Evolutionary conservation across 2,888 invertebrate species (phyloP).

Genomic region (Parasteatoda lunata): DNA sequence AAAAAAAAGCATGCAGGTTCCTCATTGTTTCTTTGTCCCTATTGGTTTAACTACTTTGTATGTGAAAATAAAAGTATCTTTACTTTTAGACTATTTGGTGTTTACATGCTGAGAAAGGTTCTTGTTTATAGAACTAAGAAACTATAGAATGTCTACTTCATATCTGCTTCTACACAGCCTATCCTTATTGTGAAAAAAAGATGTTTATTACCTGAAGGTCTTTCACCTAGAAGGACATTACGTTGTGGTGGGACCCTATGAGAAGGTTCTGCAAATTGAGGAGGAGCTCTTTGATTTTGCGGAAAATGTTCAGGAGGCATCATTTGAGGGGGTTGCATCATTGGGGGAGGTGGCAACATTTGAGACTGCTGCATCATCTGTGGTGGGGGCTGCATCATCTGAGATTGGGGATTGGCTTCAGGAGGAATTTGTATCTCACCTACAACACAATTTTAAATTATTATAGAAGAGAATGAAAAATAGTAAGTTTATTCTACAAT

Average conservation of each 20-base stretch:
- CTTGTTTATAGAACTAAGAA: too few relatives aligned
- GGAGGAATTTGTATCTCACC: conserved; percentile 23
- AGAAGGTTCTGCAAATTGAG: conserved; percentile 30
- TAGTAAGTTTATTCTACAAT: neutral
- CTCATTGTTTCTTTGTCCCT: too few relatives aligned
- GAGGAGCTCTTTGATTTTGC: conserved; percentile 11
- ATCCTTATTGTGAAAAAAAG: neutral
- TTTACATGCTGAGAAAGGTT: too few relatives aligned
- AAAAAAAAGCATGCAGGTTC: too few relatives aligned
- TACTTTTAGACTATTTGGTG: too few relatives aligned
- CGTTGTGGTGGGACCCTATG: conserved; percentile 19
- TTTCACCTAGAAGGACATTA: conserved; percentile 29
- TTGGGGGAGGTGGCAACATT: too few relatives aligned
- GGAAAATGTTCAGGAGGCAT: conserved; percentile 20
- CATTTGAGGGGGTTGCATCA: conserved; percentile 7
- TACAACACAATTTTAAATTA: neutral
- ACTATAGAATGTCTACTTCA: too few relatives aligned
- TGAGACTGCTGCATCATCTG: neutral
- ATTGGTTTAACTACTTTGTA: too few relatives aligned
- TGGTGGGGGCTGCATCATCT: conserved; percentile 28
- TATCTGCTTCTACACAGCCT: too few relatives aligned
- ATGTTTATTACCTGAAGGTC: conserved; percentile 32
- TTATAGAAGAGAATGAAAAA: neutral
- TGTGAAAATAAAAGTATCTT: too few relatives aligned
- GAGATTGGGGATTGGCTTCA: conserved; percentile 21